phyloP scores from a whole-genome alignment of 1,140 invertebrate genomes.

The Drosophila nasuta region DNA sequence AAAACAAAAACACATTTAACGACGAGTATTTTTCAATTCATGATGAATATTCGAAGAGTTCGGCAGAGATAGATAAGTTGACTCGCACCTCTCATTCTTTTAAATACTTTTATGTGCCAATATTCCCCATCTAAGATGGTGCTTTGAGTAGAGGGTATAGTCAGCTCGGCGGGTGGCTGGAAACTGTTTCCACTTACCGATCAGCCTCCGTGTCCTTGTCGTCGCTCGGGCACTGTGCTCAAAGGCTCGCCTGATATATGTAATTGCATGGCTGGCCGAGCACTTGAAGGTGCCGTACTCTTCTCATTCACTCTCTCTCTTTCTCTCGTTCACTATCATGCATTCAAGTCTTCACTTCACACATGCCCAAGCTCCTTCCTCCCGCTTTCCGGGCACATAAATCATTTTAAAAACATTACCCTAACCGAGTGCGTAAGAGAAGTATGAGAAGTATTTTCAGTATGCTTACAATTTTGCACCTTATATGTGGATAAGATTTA shows the following conservation, averaged over 20 bases:
- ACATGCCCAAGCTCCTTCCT: constrained; percentile 49
- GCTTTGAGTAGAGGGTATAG: background rate
- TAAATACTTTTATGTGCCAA: background rate
- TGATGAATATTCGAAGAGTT: too few relatives aligned
- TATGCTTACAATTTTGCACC: constrained; percentile 71
- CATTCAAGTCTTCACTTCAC: constrained; percentile 29
- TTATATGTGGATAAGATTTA: constrained; percentile 65
- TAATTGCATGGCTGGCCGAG: constrained; percentile 68
- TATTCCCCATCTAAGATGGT: too few relatives aligned
- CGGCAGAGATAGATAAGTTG: too few relatives aligned
- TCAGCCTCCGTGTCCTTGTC: constrained; percentile 4
- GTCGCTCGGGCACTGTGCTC: background rate
- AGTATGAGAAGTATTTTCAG: constrained; percentile 60
- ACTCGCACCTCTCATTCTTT: too few relatives aligned
- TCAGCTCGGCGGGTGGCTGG: constrained; percentile 28
- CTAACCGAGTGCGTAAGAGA: constrained; percentile 59
- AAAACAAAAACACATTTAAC: too few relatives aligned
- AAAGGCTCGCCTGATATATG: constrained; percentile 46
- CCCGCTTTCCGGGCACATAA: constrained; percentile 51
- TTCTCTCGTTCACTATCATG: background rate
- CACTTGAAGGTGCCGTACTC: constrained; percentile 52
- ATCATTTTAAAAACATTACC: constrained; percentile 79
- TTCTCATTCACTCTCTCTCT: background rate
- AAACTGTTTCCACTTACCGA: constrained; percentile 33
- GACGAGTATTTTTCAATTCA: too few relatives aligned